Evolutionary conservation across 2,797 vertebrate species (phyloP), one percentile per base, ranked within the genome.

Genomic region (Rhinichthys osculus): DNA sequence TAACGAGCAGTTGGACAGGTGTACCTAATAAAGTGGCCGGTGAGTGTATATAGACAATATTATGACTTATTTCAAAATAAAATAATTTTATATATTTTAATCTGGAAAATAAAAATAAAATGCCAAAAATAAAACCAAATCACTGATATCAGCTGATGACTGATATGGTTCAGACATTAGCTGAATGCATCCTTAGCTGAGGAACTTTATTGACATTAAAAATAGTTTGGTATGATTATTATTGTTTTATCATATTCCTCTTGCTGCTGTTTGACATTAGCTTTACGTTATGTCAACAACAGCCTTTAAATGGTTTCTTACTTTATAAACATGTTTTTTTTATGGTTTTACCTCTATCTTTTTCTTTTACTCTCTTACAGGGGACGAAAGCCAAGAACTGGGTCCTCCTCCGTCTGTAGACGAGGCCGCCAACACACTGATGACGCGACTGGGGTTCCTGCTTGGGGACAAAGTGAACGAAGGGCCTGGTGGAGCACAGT

Each of bases 381-480:
- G 96, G 92, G 97, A 98, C 72, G 91, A 95, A 42, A 95, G 97
- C 88, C 95, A 95, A 89, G 97, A 97, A 78, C 93, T 99, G 82
- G 98, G 98, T 77, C 98, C 98, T 64, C 98, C 98, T 87, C 98
- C 98, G 0, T 96, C 98, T 19, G 97, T 98, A 74, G 98, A 99
- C 91, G 97, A 98, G 93, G 97, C 98, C 64, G 97, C 98, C 47
- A 98, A 98, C 44, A 98, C 97, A 92, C 96, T 99, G 94, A 99
- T 99, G 97, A 98, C 98, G 90, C 96, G 97, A 82, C 95, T 99
- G 92, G 97, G 97, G 93, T 98, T 99, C 94, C 96, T 99, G 85
- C 95, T 99, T 0, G 98, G 98, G 91, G 98, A 99, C 85, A 98
- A 98, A 94, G 94, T 96, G 86, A 88, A 93, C 0, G 93, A 96